Evolutionary conservation across 2,797 vertebrate genomes (phyloP).

Genomic region (Falco biarmicus): DNA sequence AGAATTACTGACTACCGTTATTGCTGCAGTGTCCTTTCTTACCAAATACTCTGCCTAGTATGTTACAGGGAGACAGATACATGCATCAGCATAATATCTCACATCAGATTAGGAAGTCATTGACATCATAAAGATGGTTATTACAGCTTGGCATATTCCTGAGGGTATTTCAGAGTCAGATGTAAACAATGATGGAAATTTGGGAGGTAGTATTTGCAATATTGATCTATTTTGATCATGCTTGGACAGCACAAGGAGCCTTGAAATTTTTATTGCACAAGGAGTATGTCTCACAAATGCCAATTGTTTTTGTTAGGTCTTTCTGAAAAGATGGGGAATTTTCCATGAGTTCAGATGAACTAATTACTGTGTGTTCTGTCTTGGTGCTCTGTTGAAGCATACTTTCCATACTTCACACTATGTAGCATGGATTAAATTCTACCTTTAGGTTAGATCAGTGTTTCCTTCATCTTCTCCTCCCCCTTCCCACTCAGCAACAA

Average conservation of each 20-base stretch:
- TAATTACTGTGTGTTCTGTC: not conserved
- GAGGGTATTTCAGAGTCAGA: not conserved
- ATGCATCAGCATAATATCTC: constrained; percentile 9
- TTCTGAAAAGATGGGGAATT: not conserved
- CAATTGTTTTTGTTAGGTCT: not conserved
- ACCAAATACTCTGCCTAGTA: not conserved
- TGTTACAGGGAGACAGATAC: not conserved
- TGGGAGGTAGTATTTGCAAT: not conserved
- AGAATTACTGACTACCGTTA: not conserved
- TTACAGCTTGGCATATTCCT: not conserved
- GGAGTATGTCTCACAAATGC: not conserved
- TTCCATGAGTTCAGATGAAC: not conserved
- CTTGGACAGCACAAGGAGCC: not conserved
- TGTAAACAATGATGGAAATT: not conserved
- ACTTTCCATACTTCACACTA: not conserved
- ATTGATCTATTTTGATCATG: not conserved
- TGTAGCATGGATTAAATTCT: not conserved
- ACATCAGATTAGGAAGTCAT: constrained; percentile 17
- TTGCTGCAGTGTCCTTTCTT: not conserved
- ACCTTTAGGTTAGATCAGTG: not conserved
- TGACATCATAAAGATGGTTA: constrained; percentile 2
- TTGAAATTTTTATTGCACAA: not conserved
- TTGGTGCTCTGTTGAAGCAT: not conserved
- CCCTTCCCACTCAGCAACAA: not conserved
- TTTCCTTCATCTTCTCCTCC: not conserved